Conservation (phyloP, 1,140 invertebrate genomes). For the Thalassaphorura encarpata region DNA sequence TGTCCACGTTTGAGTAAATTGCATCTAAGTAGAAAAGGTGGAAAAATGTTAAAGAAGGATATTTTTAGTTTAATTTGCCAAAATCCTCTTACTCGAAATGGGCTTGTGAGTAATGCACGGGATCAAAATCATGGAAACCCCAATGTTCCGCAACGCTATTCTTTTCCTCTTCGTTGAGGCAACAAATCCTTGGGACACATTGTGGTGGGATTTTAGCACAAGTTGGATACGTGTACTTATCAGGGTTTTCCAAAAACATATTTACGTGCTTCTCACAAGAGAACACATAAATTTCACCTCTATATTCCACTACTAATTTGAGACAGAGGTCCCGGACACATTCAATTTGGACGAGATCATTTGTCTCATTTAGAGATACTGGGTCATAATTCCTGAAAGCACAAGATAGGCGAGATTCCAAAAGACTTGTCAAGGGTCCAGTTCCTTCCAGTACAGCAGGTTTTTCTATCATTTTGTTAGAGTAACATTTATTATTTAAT, state of each 20-base stretch:
- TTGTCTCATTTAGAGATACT: conserved; percentile 10
- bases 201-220: conserved; percentile 7
- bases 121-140: conserved; percentile 23
- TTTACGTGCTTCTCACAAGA: not conserved
- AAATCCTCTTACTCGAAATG: conserved; percentile 9
- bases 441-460: conserved; percentile 10
- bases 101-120: conserved; percentile 15
- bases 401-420: not conserved
- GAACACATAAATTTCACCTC: conserved; percentile 8
- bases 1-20: conserved; percentile 18
- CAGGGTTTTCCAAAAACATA: conserved; percentile 11
- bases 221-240: conserved; percentile 7
- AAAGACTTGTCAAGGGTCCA: conserved; percentile 9
- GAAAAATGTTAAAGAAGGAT: not conserved
- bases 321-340: not conserved
- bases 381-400: conserved; percentile 16
- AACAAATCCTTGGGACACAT: not conserved
- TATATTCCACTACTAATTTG: conserved; percentile 16
- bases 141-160: conserved; percentile 1
- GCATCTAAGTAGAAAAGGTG: conserved; percentile 7
- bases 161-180: conserved; percentile 6
- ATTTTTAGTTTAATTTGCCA: not conserved
- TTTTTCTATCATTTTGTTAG: too few species aligned
- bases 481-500: too few species aligned
- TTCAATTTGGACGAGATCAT: conserved; percentile 8